A percentile compares a stretch with the other conserved stretches of the same genome.
These are phyloP conservation scores for Chaetodon trifascialis DNA, from an alignment of 2,113 vertebrate genomes.

Conservation along the genomic window DNA sequence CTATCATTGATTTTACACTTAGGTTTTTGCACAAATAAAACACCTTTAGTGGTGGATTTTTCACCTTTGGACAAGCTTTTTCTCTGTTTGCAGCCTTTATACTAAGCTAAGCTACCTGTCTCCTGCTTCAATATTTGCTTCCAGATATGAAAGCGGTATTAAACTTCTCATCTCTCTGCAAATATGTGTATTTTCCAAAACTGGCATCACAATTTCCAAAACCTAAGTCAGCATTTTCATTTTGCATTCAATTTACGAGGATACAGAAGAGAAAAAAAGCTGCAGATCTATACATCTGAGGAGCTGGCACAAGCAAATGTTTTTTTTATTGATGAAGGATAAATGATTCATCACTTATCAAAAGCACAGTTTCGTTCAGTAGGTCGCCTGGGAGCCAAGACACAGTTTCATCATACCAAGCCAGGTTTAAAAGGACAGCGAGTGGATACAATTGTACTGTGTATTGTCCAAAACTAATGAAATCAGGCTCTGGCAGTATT, in stretches of 20 bases:
- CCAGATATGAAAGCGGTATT: not conserved
- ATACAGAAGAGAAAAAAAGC: not conserved
- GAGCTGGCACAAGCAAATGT: not conserved
- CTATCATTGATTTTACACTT: not conserved
- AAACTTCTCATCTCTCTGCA: not conserved
- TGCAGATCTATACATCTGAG: not conserved
- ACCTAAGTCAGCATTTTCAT: not conserved
- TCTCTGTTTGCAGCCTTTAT: not conserved
- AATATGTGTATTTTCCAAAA: not conserved
- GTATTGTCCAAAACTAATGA: slow-evolving; percentile 37
- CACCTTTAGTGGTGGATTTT: not conserved
- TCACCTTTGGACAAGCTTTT: not conserved
- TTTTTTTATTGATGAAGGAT: not conserved
- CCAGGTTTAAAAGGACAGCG: slow-evolving; percentile 4
- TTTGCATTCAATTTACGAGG: not conserved
- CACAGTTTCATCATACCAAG: not conserved
- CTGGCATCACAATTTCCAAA: not conserved
- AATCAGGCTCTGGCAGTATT: slow-evolving; percentile 54
- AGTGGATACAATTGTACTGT: not conserved
- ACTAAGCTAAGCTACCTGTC: not conserved
- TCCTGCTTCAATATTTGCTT: too few species aligned
- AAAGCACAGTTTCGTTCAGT: not conserved
- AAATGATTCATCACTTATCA: not conserved
- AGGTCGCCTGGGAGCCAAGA: not conserved
- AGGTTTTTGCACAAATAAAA: not conserved